Percentiles rank a stretch among this genome's conserved stretches.
Conservation (phyloP, 2,113 vertebrate species). For the Hippopotamus amphibius region DNA sequence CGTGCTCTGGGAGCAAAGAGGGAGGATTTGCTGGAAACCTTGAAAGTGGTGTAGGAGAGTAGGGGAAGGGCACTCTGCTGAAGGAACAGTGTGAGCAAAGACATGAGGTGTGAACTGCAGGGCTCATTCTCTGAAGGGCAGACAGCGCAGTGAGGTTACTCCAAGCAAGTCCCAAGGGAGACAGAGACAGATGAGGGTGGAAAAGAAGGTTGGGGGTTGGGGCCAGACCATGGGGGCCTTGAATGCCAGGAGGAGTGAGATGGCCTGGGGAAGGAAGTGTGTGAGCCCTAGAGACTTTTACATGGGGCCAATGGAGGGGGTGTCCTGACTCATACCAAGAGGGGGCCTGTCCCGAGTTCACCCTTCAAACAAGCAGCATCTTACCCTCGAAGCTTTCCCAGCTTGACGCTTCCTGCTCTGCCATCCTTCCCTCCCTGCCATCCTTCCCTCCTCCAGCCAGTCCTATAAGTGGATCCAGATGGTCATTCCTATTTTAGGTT, state of each 20-base stretch:
- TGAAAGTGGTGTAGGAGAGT: constrained; percentile 37
- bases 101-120: not conserved
- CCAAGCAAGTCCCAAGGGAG: not conserved
- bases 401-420: constrained; percentile 60
- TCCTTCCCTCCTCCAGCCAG: constrained; percentile 57
- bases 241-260: not conserved
- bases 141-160: not conserved
- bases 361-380: constrained; percentile 56
- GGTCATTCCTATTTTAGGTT: constrained; percentile 81
- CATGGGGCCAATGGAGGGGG: not conserved
- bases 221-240: not conserved
- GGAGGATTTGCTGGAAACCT: constrained; percentile 67
- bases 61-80: constrained; percentile 43
- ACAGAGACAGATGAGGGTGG: not conserved
- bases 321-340: not conserved
- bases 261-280: not conserved
- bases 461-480: constrained; percentile 80
- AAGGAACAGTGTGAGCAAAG: constrained; percentile 30
- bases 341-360: not conserved
- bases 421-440: no score
- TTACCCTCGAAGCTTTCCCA: constrained; percentile 49
- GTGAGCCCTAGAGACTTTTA: not conserved
- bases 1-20: constrained; percentile 73
- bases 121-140: not conserved
- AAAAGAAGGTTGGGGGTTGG: constrained; percentile 6